These are phyloP conservation scores for Synchiropus splendidus DNA, from an alignment of 2,113 vertebrate genomes.

Conservation along the genomic window DNA sequence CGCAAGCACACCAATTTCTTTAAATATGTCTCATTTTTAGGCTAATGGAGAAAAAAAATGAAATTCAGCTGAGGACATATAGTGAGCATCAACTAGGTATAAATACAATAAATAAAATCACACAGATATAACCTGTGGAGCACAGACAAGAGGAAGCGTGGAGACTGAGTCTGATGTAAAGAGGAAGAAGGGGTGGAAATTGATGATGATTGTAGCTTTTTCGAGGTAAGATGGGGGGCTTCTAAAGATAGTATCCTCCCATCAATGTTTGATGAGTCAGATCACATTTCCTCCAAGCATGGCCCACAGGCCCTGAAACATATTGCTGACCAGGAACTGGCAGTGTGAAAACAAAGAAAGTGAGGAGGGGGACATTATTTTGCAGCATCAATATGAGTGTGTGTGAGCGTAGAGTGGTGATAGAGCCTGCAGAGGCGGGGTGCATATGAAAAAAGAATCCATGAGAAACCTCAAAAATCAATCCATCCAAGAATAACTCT, in stretches of 20 bases:
- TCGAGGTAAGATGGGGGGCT: constrained; percentile 34
- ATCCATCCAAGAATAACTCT: constrained; percentile 28
- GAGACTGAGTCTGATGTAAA: constrained; percentile 74
- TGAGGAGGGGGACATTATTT: too few species aligned
- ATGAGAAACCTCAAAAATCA: constrained; percentile 19
- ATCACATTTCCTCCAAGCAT: constrained; percentile 46
- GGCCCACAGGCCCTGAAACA: constrained; percentile 36
- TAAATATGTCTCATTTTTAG: too few species aligned
- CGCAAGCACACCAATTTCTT: too few species aligned
- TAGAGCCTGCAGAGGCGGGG: too few species aligned
- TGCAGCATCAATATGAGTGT: constrained; percentile 3
- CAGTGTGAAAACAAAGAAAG: too few species aligned
- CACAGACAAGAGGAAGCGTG: too few species aligned
- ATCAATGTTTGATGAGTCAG: constrained; percentile 55
- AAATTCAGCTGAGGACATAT: too few species aligned
- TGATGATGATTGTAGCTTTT: constrained; percentile 7
- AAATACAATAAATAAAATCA: too few species aligned
- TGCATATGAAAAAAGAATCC: constrained; percentile 5
- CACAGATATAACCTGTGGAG: too few species aligned
- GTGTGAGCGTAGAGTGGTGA: not conserved
- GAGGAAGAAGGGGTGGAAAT: constrained; percentile 1
- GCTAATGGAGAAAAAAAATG: too few species aligned
- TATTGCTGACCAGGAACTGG: constrained; percentile 36
- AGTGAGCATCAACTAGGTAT: too few species aligned
- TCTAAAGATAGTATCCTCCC: constrained; percentile 51